phyloP scores from a whole-genome alignment of 1,140 invertebrate species.

The Ridgeia piscesae region DNA sequence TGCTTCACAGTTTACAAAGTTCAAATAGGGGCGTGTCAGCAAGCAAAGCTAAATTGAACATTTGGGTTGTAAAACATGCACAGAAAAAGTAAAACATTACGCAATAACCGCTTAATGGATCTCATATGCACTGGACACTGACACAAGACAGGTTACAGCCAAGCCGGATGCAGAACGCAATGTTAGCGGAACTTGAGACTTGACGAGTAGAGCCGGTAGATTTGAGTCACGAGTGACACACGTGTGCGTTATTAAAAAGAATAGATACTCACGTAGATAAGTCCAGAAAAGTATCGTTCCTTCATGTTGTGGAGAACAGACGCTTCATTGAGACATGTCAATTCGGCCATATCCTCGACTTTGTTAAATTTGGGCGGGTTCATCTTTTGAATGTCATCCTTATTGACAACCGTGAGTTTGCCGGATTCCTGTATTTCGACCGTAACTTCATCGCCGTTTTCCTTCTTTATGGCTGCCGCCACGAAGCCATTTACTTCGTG shows the following conservation, averaged over 20 bases:
- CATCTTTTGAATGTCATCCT: slow-evolving; percentile 99
- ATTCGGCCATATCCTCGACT: slow-evolving; percentile 99
- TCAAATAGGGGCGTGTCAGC: neutral
- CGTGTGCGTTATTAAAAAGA: neutral
- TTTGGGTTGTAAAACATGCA: neutral
- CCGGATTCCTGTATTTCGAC: slow-evolving; percentile 96
- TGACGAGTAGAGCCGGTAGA: neutral
- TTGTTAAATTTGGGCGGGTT: slow-evolving; percentile 99
- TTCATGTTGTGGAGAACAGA: slow-evolving; percentile 99
- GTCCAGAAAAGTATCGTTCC: slow-evolving; percentile 97
- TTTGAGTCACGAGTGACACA: neutral
- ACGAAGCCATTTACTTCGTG: slow-evolving; percentile 96
- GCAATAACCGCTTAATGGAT: neutral
- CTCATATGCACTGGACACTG: neutral
- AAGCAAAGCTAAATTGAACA: neutral
- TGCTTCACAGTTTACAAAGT: neutral
- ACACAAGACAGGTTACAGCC: neutral
- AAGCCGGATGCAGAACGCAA: neutral
- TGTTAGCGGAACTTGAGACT: neutral
- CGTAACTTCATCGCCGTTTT: slow-evolving; percentile 92
- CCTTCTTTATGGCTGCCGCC: slow-evolving; percentile 90
- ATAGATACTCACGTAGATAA: slow-evolving; percentile 93
- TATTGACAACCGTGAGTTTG: slow-evolving; percentile 74
- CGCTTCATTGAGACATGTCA: slow-evolving; percentile 98
- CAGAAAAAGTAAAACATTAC: neutral